Percentiles rank a stretch among this genome's conserved stretches.
Evolutionary conservation across 2,113 vertebrate genomes (phyloP).

Genomic region (Lagopus leucura): DNA sequence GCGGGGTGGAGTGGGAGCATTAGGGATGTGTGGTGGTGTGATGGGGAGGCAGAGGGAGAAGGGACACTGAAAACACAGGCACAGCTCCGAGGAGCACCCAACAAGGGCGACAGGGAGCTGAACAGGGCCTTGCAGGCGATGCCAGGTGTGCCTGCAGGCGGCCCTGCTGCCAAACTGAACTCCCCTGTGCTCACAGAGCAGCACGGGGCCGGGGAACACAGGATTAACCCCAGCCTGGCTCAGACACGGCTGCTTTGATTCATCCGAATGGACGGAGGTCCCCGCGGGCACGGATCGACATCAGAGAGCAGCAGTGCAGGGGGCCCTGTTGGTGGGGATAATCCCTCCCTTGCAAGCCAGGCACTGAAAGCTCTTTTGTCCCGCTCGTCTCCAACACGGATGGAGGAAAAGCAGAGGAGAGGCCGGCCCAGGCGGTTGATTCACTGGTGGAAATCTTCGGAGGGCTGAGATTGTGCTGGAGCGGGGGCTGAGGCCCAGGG

Average conservation of each 20-base stretch:
- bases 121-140: background rate
- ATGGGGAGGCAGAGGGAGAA: background rate
- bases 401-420: background rate
- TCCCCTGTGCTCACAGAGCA: background rate
- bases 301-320: background rate
- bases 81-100: fast-evolving
- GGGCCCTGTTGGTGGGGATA: background rate
- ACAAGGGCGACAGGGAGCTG: background rate
- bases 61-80: fast-evolving
- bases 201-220: background rate
- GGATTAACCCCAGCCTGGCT: conserved; percentile 9
- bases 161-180: background rate
- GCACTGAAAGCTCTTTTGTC: conserved; percentile 43
- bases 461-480: fast-evolving
- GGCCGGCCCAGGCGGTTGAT: background rate
- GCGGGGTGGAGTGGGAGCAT: background rate
- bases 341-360: conserved; percentile 6
- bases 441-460: background rate
- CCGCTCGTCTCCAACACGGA: fast-evolving
- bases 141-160: background rate
- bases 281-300: background rate
- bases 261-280: background rate
- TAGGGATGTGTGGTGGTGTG: background rate
- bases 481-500: background rate
- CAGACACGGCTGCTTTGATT: background rate